Base-by-base conservation (phyloP, 2,797 vertebrate species). In the Valencia hispanica region DNA sequence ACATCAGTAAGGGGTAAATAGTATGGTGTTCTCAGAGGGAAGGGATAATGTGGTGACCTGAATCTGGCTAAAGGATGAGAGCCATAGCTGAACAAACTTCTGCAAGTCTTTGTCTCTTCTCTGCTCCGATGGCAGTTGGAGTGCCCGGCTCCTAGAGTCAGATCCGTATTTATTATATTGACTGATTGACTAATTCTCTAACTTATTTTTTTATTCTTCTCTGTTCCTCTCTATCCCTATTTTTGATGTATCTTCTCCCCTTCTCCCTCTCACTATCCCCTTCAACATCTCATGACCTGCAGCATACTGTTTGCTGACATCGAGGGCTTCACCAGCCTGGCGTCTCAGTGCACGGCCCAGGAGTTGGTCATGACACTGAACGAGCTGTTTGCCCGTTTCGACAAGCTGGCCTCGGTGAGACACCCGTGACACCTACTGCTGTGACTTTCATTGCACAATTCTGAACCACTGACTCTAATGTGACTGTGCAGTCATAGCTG, bases 221-320 rank as follows among this genome's bases (percentile, higher is more conserved):
- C 4, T 70, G 68, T 68, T 72, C 47, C 36, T 34, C 9, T 74
- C 50, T 74, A 27, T 78, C 69, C 78, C 5, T 83, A 68, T 47
- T 32, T 73, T 59, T 32, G 47, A 36, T 39, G 84, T 66, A 32
- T 63, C 70, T 34, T 73, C 71, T 1, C 55, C 18, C 39, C 6
- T n/a, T 59, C 39, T 53, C 30, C 34, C 65, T 30, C 41, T 55
- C n/a, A n/a, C 51, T 11, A 48, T n/a, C 51, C 5, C 43, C 17
- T 17, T 68, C 65, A 2, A 51, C 68, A 18, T 45, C 76, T 11
- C 41, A 72, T 76, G 63, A 73, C 71, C 78, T 77, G 70, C 92
- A 96, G 95, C 91, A 96, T 96, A 72, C 91, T 96, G 83, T 96
- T 96, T 83, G 95, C 95, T 0, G 95, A 96, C 92, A 96, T 96